phyloP scores from a whole-genome alignment of 2,888 invertebrate species.

The Thera obeliscata region DNA sequence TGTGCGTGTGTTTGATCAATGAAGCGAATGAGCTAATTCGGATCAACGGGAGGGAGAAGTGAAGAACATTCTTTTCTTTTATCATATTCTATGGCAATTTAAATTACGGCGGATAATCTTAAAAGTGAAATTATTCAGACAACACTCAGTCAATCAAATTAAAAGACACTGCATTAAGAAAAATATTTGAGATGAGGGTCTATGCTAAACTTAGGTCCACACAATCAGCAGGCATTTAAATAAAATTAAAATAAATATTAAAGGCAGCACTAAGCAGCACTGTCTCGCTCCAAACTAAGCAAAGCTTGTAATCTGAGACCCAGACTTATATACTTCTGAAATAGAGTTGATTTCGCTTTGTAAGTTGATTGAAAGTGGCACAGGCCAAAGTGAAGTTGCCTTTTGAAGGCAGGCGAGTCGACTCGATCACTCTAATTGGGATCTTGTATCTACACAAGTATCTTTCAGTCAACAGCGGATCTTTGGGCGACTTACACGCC shows the following conservation, averaged over 20 bases:
- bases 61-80: background rate
- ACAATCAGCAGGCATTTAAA: too few species aligned
- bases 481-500: constrained; percentile 40
- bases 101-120: too few species aligned
- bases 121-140: background rate
- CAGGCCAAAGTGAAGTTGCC: constrained; percentile 16
- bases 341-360: background rate
- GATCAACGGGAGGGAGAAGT: background rate
- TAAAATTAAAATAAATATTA: too few species aligned
- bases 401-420: constrained; percentile 42
- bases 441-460: constrained; percentile 37
- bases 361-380: constrained; percentile 12
- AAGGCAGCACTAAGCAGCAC: too few species aligned
- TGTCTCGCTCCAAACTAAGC: too few species aligned
- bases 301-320: too few species aligned
- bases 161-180: too few species aligned
- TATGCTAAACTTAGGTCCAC: too few species aligned
- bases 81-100: background rate
- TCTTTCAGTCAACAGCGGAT: constrained; percentile 43
- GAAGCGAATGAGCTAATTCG: background rate
- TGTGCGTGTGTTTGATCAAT: background rate
- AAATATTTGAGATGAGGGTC: too few species aligned
- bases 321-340: background rate
- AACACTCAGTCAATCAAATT: background rate
- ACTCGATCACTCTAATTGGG: constrained; percentile 46